Evolutionary conservation across 2,113 vertebrate genomes (phyloP), one percentile per base, ranked within the genome.

Genomic region (Ranitomeya imitator): DNA sequence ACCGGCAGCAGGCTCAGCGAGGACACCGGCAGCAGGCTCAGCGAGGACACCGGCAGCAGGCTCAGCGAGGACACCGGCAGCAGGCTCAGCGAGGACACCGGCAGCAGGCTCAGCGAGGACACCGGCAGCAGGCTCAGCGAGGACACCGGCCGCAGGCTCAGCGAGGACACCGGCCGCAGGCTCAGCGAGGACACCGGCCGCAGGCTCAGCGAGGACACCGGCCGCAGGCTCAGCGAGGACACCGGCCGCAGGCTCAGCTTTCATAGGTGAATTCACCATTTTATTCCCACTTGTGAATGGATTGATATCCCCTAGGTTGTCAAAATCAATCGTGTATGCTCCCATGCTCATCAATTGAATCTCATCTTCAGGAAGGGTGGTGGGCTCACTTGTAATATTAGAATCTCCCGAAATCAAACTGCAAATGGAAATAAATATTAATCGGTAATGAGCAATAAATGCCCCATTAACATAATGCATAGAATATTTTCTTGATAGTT

Each of bases 241-340:
- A 5, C 55, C 8, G 55, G 55, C 55, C 81, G 88, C 65, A 0
- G 84, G 9, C 69, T 31, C 7, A 71, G 82, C 52, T 57, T 88
- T 85, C 86, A 89, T 19, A 85, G 88, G 90, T 61, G 87, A 91
- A 63, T 87, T 89, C 1, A 89, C 86, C 83, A 91, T 79, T 74
- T 91, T 91, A 0, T 55, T 37, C 52, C 91, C 90, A 82, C 91
- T 87, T 54, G 91, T 89, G 81, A 94, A 92, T 21, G 91, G 91
- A 83, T 86, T 90, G 0, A 89, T 63, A 10, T 79, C 15, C 84
- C 90, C 12, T 55, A 92, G 59, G 26, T 87, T 78, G n/a, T 90
- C 88, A 2, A 90, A 94, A 90, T 96, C 93, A 83, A 97, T 82
- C 7, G 80, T 88, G 78, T 96, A 94, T 12, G 91, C 92, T 69